Evolutionary conservation across 2,797 vertebrate species (phyloP), one percentile per base, ranked within the genome.

Genomic region (Ibycter americanus): DNA sequence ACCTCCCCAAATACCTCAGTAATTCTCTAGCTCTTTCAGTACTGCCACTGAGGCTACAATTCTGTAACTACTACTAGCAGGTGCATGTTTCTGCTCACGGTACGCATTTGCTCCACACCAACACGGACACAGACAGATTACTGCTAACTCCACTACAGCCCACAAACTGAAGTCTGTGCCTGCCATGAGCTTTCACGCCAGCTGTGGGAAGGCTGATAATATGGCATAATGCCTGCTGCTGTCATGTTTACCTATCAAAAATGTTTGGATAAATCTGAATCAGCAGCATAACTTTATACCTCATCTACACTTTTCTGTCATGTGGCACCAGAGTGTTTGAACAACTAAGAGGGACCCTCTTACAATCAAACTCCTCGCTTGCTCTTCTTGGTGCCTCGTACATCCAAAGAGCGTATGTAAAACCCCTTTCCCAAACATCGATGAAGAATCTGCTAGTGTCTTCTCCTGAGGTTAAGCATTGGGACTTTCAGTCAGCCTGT

Each of bases 271-370:
- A 74, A 55, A 77, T 15, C 44, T 14, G 47, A 93, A 83, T 91
- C 74, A 88, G 52, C 65, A 83, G 27, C 72, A 81, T 34, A 56
- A 63, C 74, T 78, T 71, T 83, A 46, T 77, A 96, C 32, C n/a
- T 87, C 36, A 73, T 34, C 71, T 77, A 31, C 2, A 12, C 6
- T 83, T 66, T 59, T 31, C 44, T 46, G 44, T 56, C 44, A 38
- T 2, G 42, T 15, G 44, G 54, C 51, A 72, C 23, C 19, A 46
- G 78, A 40, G 44, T 27, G 90, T 90, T 32, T 31, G 21, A 89
- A 68, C 15, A 6, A 61, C 0, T 38, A 58, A 80, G 16, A 83
- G 17, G 6, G 8, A 51, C 8, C 1, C 12, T 85, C n/a, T 63
- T 62, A 34, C 16, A 65, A 8, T 25, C 1, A 8, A 23, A 54